Percentiles rank a stretch among this genome's conserved stretches.
These are phyloP conservation scores for Graphium colonna DNA, from an alignment of 2,888 invertebrate species.

Conservation along the genomic window DNA sequence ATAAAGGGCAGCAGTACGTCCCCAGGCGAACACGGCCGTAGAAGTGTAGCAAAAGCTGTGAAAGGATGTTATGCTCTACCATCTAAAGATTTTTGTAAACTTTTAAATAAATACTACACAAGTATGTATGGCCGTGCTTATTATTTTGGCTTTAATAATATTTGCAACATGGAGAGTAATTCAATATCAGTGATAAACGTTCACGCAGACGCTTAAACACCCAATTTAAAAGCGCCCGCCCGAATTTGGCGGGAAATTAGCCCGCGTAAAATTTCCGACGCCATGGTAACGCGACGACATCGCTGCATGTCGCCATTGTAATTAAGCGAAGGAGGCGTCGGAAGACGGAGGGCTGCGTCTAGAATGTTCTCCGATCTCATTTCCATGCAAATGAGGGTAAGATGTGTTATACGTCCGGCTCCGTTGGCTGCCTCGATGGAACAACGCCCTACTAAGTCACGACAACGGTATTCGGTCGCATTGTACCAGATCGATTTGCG, in stretches of 20 bases:
- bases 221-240: not conserved
- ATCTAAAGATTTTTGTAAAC: too few relatives aligned
- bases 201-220: too few relatives aligned
- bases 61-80: too few relatives aligned
- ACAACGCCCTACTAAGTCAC: conserved; percentile 31
- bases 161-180: too few relatives aligned
- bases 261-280: not conserved
- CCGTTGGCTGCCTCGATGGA: conserved; percentile 45
- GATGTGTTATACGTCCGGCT: conserved; percentile 55
- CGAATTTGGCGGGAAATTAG: conserved; percentile 3
- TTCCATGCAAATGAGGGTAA: conserved; percentile 76
- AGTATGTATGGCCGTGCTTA: too few relatives aligned
- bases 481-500: conserved; percentile 17
- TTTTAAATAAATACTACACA: too few relatives aligned
- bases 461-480: conserved; percentile 13
- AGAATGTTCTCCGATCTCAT: conserved; percentile 72
- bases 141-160: too few relatives aligned
- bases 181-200: too few relatives aligned
- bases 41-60: too few relatives aligned
- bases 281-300: conserved; percentile 30
- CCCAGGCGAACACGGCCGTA: too few relatives aligned
- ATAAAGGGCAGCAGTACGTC: too few relatives aligned
- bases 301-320: conserved; percentile 58
- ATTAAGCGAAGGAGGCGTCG: conserved; percentile 73
- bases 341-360: conserved; percentile 59